Percentiles rank a stretch among this genome's conserved stretches.
These are phyloP conservation scores for Oreochromis spilurus DNA, from an alignment of 2,113 vertebrate genomes.

Conservation along the genomic window DNA sequence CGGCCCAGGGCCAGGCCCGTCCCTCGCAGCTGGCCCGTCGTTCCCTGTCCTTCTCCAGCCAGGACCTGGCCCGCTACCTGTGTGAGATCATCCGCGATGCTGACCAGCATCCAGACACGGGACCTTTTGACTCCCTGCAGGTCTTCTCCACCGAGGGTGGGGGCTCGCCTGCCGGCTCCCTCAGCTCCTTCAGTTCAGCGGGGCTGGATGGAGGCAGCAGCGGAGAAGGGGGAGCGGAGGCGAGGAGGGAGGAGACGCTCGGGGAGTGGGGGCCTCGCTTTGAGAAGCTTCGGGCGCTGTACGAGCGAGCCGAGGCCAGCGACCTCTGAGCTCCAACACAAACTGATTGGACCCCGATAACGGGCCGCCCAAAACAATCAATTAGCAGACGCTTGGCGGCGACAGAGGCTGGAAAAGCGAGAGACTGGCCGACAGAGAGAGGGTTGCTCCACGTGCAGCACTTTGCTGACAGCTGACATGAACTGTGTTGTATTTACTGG, in stretches of 20 bases:
- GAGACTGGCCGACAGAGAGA: background rate
- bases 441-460: background rate
- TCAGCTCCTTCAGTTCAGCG: slow-evolving; percentile 78
- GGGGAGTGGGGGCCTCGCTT: slow-evolving; percentile 83
- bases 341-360: background rate
- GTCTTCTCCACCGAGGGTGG: slow-evolving; percentile 82
- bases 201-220: slow-evolving; percentile 61
- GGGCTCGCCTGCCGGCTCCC: slow-evolving; percentile 74
- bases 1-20: slow-evolving; percentile 66
- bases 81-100: slow-evolving; percentile 75
- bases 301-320: slow-evolving; percentile 72
- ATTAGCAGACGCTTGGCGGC: background rate
- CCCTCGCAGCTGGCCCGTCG: slow-evolving; percentile 53
- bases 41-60: slow-evolving; percentile 67
- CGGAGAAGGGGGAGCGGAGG: slow-evolving; percentile 13
- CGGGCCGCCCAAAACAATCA: background rate
- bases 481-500: slow-evolving; percentile 27
- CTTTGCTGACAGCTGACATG: background rate
- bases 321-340: slow-evolving; percentile 57
- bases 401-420: background rate
- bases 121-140: slow-evolving; percentile 74
- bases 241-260: slow-evolving; percentile 63
- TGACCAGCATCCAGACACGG: slow-evolving; percentile 64
- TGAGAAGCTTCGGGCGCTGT: slow-evolving; percentile 78
- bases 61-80: slow-evolving; percentile 74